These are phyloP conservation scores for Apoda limacodes DNA, from an alignment of 2,888 invertebrate species.

Conservation along the genomic window DNA sequence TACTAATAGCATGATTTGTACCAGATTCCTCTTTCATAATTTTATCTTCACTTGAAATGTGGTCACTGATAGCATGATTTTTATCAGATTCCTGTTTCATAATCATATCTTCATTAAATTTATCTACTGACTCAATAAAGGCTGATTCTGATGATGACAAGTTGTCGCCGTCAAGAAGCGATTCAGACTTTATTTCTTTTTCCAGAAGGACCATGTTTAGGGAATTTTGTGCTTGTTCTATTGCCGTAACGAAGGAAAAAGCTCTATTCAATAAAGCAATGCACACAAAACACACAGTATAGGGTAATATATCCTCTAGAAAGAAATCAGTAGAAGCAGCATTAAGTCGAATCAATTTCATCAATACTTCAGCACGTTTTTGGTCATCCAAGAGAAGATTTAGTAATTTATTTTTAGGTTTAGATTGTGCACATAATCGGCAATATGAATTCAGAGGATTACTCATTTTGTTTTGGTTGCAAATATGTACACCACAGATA, in stretches of 20 bases:
- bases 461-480: not conserved
- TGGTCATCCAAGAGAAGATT: not conserved
- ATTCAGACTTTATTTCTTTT: not conserved
- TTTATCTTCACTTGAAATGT: not conserved
- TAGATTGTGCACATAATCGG: not conserved
- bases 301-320: not conserved
- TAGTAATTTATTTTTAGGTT: not conserved
- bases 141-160: not conserved
- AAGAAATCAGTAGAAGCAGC: not conserved
- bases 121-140: not conserved
- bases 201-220: not conserved
- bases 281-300: not conserved
- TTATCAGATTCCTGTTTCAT: not conserved
- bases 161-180: not conserved
- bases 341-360: not conserved
- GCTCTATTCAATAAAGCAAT: not conserved
- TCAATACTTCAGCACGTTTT: not conserved
- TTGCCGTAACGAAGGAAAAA: not conserved
- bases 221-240: not conserved
- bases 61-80: not conserved
- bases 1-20: not conserved
- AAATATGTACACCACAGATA: no score
- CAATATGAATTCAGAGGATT: not conserved
- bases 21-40: not conserved
- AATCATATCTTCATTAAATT: not conserved